Percentiles rank a stretch among this genome's conserved stretches.
Evolutionary conservation across 2,113 vertebrate species (phyloP).

Genomic region (Zingel zingel): DNA sequence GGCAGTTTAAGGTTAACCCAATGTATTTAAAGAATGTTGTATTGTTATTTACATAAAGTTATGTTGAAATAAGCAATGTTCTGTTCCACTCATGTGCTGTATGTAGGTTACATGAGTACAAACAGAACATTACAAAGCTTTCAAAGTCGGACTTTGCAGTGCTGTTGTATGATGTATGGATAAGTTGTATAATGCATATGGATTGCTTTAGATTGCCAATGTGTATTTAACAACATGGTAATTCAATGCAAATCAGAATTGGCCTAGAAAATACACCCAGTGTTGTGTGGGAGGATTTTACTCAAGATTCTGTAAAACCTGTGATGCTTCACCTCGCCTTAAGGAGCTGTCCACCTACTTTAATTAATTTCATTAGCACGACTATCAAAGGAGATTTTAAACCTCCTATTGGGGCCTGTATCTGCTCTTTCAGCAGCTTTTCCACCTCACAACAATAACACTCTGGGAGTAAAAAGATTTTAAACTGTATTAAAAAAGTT

Average conservation of each 20-base stretch:
- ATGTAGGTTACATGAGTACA: background rate
- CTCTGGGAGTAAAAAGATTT: background rate
- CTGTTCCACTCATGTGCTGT: background rate
- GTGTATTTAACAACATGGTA: background rate
- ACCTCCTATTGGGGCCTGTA: conserved; percentile 1
- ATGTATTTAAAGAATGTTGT: background rate
- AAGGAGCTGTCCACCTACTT: conserved; percentile 36
- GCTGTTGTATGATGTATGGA: background rate
- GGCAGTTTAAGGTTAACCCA: background rate
- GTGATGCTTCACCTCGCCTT: conserved; percentile 6
- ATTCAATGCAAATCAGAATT: background rate
- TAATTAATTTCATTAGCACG: conserved; percentile 36
- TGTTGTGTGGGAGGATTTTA: conserved; percentile 25
- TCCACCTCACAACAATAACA: conserved; percentile 12
- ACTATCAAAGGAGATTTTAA: conserved; percentile 22
- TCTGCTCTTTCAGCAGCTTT: conserved; percentile 6
- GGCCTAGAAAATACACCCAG: background rate
- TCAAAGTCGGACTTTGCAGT: background rate
- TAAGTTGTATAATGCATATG: background rate
- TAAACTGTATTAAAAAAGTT: background rate
- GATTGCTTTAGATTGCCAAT: background rate
- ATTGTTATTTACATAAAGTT: background rate
- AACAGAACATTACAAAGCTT: background rate
- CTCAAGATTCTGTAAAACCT: conserved; percentile 27
- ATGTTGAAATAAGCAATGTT: background rate